Evolutionary conservation across 2,888 invertebrate genomes (phyloP).

Genomic region (Pollenia angustigena): DNA sequence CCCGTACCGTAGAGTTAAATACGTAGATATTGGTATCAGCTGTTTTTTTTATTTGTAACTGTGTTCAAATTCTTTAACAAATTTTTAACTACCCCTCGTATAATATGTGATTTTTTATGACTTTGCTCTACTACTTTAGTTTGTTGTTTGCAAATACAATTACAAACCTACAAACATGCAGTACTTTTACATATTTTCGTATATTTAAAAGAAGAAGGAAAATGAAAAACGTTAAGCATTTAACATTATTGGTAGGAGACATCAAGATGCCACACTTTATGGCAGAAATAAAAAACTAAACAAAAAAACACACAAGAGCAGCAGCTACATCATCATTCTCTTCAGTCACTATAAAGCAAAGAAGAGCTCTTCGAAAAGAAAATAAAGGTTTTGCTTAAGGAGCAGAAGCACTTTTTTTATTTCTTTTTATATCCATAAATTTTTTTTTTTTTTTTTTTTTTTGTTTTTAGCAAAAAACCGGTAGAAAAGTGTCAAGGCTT

Average conservation of each 20-base stretch:
- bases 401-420: constrained; percentile 28
- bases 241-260: constrained; percentile 73
- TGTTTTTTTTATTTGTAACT: no score
- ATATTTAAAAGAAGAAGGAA: not conserved
- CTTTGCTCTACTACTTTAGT: constrained; percentile 61
- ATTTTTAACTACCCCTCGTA: constrained; percentile 3
- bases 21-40: no score
- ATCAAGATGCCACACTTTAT: constrained; percentile 74
- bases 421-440: not conserved
- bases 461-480: constrained; percentile 64
- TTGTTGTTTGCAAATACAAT: constrained; percentile 50
- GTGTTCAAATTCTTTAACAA: not conserved
- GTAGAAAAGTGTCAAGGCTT: constrained; percentile 82
- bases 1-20: no score
- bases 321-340: constrained; percentile 42
- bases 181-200: constrained; percentile 8
- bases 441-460: not conserved
- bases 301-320: constrained; percentile 26
- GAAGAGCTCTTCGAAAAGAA: constrained; percentile 31
- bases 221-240: constrained; percentile 56
- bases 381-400: constrained; percentile 59
- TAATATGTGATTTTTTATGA: constrained; percentile 37
- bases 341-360: constrained; percentile 47
- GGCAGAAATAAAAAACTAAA: constrained; percentile 55
- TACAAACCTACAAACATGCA: constrained; percentile 7